Conservation (phyloP, 1,140 invertebrate species). For the Drosophila kohkoa region DNA sequence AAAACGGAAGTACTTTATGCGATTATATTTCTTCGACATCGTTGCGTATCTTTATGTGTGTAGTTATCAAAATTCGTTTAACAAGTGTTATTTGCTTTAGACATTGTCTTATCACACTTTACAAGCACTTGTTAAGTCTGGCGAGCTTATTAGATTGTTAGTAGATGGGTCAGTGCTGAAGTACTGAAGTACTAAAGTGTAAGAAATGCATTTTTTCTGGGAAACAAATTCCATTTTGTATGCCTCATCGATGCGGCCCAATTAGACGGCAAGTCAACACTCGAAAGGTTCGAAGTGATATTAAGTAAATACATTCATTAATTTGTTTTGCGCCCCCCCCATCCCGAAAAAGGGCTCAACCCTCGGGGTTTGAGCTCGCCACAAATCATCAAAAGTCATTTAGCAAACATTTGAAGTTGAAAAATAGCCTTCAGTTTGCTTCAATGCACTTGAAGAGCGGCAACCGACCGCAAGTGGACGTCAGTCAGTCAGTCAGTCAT, state of each 20-base stretch:
- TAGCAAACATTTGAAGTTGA: constrained; percentile 83
- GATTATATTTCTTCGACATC: too few relatives aligned
- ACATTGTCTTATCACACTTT: too few relatives aligned
- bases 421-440: constrained; percentile 82
- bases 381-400: constrained; percentile 84
- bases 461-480: constrained; percentile 39
- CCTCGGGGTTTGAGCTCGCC: constrained; percentile 50
- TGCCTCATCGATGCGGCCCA: constrained; percentile 56
- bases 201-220: too few relatives aligned
- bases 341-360: constrained; percentile 22
- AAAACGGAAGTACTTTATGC: not conserved
- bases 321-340: constrained; percentile 66
- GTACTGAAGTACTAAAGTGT: too few relatives aligned
- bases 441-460: constrained; percentile 79
- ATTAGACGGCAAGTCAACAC: constrained; percentile 75
- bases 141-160: too few relatives aligned
- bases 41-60: too few relatives aligned
- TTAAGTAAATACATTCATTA: constrained; percentile 82
- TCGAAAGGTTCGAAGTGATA: constrained; percentile 51
- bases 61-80: too few relatives aligned
- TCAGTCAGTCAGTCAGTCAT: constrained; percentile 18
- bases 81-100: too few relatives aligned
- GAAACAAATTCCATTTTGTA: constrained; percentile 10
- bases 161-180: too few relatives aligned
- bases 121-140: too few relatives aligned